These are phyloP conservation scores for Peribatodes rhomboidaria DNA, from an alignment of 2,888 invertebrate species.

Conservation along the genomic window DNA sequence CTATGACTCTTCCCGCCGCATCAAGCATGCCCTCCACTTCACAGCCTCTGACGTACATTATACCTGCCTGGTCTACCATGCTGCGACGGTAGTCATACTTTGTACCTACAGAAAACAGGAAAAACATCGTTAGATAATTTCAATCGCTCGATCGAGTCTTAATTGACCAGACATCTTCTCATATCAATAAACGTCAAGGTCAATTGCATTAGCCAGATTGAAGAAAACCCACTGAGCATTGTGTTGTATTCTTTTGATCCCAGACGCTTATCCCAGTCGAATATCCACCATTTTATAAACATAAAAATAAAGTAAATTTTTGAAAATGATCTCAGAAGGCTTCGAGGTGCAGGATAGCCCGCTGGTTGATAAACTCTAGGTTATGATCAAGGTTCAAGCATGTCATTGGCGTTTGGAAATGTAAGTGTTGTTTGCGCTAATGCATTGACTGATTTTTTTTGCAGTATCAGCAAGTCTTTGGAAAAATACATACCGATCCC, in stretches of 20 bases:
- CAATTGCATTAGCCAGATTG: neutral
- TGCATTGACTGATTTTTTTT: neutral
- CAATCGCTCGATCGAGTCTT: neutral
- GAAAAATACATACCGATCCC: constrained; percentile 90
- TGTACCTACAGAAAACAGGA: constrained; percentile 82
- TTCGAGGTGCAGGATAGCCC: no score
- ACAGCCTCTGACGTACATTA: constrained; percentile 97
- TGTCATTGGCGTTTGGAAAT: neutral
- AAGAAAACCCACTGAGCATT: neutral
- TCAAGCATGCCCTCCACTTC: constrained; percentile 99
- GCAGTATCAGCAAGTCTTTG: neutral
- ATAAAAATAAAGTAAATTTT: neutral
- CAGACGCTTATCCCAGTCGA: no score
- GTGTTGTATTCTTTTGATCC: no score
- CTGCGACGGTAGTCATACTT: constrained; percentile 93
- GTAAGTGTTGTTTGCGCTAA: neutral
- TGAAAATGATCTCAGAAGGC: no score
- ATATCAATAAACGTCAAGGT: neutral
- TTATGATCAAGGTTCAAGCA: neutral
- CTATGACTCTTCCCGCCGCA: constrained; percentile 97
- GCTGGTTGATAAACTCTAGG: neutral
- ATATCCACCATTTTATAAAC: no score
- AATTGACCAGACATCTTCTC: neutral
- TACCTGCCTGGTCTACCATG: constrained; percentile 97
- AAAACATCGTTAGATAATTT: constrained; percentile 7